Percentiles rank a stretch among this genome's conserved stretches.
Evolutionary conservation across 2,888 invertebrate species (phyloP).

Genomic region (Patella depressa): DNA sequence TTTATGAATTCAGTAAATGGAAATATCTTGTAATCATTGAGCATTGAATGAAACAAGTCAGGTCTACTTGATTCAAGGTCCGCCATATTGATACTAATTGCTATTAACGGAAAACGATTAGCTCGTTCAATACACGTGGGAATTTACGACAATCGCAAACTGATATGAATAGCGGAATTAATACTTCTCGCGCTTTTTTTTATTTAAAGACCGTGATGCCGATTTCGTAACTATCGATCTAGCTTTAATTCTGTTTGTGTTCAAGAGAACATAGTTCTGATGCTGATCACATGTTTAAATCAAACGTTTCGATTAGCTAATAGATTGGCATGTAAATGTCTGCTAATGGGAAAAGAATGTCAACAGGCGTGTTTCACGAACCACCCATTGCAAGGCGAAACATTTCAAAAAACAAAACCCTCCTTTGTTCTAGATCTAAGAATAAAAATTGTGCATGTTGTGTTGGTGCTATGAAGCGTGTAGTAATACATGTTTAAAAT

Average conservation of each 20-base stretch:
- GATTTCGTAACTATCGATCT: constrained; percentile 1
- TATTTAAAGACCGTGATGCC: not conserved
- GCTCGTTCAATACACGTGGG: constrained; percentile 17
- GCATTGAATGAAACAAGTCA: not conserved
- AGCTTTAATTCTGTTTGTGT: not conserved
- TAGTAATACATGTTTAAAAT: too few relatives aligned
- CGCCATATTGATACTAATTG: constrained; percentile 26
- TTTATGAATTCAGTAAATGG: not conserved
- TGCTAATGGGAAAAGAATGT: not conserved
- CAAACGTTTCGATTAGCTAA: not conserved
- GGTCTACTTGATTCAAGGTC: not conserved
- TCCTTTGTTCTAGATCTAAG: too few relatives aligned
- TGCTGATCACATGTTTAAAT: not conserved
- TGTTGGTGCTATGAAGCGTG: too few relatives aligned
- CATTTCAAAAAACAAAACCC: too few relatives aligned
- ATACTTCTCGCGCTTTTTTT: not conserved
- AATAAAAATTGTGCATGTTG: too few relatives aligned
- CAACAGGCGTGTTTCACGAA: not conserved
- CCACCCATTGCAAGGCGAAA: not conserved
- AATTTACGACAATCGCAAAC: constrained; percentile 5
- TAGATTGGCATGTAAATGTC: not conserved
- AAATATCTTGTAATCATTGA: not conserved
- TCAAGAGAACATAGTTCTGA: not conserved
- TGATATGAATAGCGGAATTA: not conserved
- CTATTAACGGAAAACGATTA: constrained; percentile 28